Base-by-base conservation (phyloP, 2,113 vertebrate species). In the Diglossa brunneiventris region DNA sequence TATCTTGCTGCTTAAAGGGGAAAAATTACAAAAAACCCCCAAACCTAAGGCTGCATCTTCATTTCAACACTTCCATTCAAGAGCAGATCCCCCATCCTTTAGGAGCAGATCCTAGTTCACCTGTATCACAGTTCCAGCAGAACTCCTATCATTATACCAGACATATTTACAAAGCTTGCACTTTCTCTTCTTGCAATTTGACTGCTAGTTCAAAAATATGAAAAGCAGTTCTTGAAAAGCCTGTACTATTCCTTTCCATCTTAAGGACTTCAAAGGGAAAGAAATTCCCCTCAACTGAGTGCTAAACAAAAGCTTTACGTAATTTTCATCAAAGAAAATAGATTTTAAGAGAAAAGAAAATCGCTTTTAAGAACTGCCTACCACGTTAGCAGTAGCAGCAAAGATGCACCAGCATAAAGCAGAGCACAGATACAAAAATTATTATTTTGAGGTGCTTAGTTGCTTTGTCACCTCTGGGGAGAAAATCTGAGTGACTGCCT, bases 181-280 rank as follows among this genome's bases (percentile, higher is more conserved):
- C 61, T 79, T 70, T 75, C 68, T 87, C 22, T 35, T 35, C 80
- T 75, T 94, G 58, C 53, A 82, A 73, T 82, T 64, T 83, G 55
- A 72, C 80, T 82, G 61, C 74, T 73, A 16, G 35, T 76, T 91
- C 49, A 64, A 91, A 93, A 89, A 81, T 27, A 89, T 30, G 31
- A 91, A 96, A 95, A 94, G 27, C 62, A 66, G 46, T 55, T 86
- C 35, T 70, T 89, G 89, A 90, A 94, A 92, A 90, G 79, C 70
- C 52, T 90, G 83, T 79, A 66, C 53, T 74, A 53, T 72, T 82
- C 50, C 62, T 28, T 82, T 26, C 41, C 46, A 82, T 49, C 53
- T 73, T 18, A 62, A 73, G 18, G 37, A 79, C 89, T 94, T 92
- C 87, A 95, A 92, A 94, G 59, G 28, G 61, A 87, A 56, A 74